Conservation (phyloP, 2,888 invertebrate genomes). For the Eupithecia tripunctaria region DNA sequence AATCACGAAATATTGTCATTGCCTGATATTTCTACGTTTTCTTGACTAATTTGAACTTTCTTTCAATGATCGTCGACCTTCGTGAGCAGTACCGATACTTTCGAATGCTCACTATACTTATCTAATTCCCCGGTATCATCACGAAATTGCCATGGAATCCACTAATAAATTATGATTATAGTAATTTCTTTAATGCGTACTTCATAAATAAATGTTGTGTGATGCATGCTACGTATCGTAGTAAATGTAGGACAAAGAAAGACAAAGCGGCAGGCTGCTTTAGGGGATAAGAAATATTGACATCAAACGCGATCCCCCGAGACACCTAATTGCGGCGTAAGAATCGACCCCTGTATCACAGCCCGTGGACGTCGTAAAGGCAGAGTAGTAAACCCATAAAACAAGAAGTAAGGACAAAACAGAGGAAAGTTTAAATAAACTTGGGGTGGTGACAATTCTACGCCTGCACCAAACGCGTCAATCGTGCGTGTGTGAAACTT, state of each 20-base stretch:
- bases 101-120: slow-evolving; percentile 24
- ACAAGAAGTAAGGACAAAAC: no score
- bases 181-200: neutral
- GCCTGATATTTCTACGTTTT: slow-evolving; percentile 7
- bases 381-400: no score
- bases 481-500: neutral
- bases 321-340: no score
- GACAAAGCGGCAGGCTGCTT: no score
- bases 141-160: slow-evolving; percentile 4
- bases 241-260: no score
- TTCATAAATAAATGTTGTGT: neutral
- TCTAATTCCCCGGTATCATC: slow-evolving; percentile 32
- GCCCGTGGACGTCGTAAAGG: no score
- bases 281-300: no score
- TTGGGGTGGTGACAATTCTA: no score
- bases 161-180: neutral
- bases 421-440: no score
- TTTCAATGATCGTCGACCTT: slow-evolving; percentile 35
- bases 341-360: no score
- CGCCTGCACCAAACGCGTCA: no score
- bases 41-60: slow-evolving; percentile 30
- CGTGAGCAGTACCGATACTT: slow-evolving; percentile 33
- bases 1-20: neutral
- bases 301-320: no score
- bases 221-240: neutral